Evolutionary conservation across 2,113 vertebrate genomes (phyloP).

Genomic region (Spea multiplicata): DNA sequence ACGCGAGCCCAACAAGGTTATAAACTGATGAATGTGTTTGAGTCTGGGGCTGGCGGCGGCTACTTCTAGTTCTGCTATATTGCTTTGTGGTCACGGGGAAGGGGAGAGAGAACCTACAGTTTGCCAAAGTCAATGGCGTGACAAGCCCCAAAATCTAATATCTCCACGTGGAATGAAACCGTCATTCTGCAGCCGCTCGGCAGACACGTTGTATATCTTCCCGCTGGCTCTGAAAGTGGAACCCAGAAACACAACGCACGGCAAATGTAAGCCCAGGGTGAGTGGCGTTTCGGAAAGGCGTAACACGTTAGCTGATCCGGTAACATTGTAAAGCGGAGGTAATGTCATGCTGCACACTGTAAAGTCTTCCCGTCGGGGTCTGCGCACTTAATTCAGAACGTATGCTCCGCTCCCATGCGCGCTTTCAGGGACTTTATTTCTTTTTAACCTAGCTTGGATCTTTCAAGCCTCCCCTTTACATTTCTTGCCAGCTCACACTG

Average conservation of each 20-base stretch:
- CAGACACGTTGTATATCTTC: slow-evolving; percentile 22
- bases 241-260: background rate
- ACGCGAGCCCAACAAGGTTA: slow-evolving; percentile 9
- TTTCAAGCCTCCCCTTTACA: too few species aligned
- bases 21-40: slow-evolving; percentile 17
- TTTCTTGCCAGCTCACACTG: too few species aligned
- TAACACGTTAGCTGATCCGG: slow-evolving; percentile 28
- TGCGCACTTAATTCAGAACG: slow-evolving; percentile 17
- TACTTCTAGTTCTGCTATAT: background rate
- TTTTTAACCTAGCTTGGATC: background rate
- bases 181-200: background rate
- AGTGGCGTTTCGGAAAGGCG: background rate
- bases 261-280: background rate
- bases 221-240: slow-evolving; percentile 22
- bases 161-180: slow-evolving; percentile 14
- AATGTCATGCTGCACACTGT: slow-evolving; percentile 29
- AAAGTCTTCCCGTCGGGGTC: slow-evolving; percentile 25
- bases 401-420: background rate
- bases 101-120: background rate
- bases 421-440: background rate
- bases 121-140: slow-evolving; percentile 18
- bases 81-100: slow-evolving; percentile 8
- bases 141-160: slow-evolving; percentile 3
- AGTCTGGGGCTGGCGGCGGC: slow-evolving; percentile 9
- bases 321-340: slow-evolving; percentile 22